Conservation (phyloP, 2,888 invertebrate species). For the Agrotis ipsilon region DNA sequence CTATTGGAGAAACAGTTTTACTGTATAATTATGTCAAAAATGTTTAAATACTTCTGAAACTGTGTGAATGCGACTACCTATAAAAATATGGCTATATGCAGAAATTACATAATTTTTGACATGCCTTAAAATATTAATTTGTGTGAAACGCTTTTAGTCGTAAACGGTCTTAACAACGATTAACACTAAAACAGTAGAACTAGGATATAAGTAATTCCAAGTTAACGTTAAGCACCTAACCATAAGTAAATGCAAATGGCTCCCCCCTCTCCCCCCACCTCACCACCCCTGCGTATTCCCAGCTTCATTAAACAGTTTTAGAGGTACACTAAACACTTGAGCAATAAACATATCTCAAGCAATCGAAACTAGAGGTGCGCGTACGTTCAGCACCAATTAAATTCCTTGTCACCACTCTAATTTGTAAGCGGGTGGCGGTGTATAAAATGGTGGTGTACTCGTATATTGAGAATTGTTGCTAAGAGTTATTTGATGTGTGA, state of each 20-base stretch:
- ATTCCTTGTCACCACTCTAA: constrained; percentile 69
- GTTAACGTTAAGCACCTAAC: constrained; percentile 7
- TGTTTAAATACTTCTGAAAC: too few species aligned
- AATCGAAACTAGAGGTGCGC: constrained; percentile 73
- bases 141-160: too few species aligned
- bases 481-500: constrained; percentile 67
- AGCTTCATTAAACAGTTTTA: constrained; percentile 59
- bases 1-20: too few species aligned
- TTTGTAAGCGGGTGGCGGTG: constrained; percentile 66
- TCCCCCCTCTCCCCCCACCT: not conserved
- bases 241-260: constrained; percentile 12
- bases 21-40: too few species aligned
- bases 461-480: constrained; percentile 71
- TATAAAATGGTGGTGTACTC: constrained; percentile 57
- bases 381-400: constrained; percentile 61
- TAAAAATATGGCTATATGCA: too few species aligned
- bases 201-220: constrained; percentile 14
- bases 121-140: too few species aligned
- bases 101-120: too few species aligned
- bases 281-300: constrained; percentile 21
- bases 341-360: constrained; percentile 68
- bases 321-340: constrained; percentile 55
- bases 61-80: too few species aligned
- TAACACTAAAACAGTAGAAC: not conserved
- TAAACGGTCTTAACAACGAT: too few species aligned